Conservation (phyloP, 2,888 invertebrate genomes). For the Machimus atricapillus region DNA sequence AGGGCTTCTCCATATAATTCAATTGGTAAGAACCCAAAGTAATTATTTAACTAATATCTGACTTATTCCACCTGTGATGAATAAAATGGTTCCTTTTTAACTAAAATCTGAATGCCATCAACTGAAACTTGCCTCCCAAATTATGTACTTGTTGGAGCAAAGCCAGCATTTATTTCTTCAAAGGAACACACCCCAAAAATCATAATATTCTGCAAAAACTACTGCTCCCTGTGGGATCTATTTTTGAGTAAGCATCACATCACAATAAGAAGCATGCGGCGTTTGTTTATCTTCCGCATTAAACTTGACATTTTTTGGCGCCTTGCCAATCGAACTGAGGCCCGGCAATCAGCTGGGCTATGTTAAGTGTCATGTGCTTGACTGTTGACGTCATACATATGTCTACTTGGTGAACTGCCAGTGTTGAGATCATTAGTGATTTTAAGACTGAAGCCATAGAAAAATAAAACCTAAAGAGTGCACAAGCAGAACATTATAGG, state of each 20-base stretch:
- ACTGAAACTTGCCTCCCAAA: neutral
- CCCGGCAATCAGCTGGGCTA: neutral
- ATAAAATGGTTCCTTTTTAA: no score
- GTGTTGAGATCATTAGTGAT: no score
- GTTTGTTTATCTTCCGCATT: neutral
- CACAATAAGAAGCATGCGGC: neutral
- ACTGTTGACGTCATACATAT: no score
- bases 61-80: neutral
- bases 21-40: neutral
- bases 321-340: neutral
- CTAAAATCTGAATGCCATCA: neutral
- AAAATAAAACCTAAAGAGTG: no score
- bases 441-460: no score
- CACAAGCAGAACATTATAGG: no score
- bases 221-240: neutral
- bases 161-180: neutral
- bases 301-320: neutral
- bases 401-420: no score
- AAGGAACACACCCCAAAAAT: neutral
- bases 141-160: neutral
- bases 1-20: constrained; percentile 54
- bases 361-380: neutral
- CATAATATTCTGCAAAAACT: neutral
- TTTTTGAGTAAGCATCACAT: neutral
- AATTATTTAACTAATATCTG: neutral